Base-by-base conservation (phyloP, 2,888 invertebrate genomes). In the Agrotis segetum region DNA sequence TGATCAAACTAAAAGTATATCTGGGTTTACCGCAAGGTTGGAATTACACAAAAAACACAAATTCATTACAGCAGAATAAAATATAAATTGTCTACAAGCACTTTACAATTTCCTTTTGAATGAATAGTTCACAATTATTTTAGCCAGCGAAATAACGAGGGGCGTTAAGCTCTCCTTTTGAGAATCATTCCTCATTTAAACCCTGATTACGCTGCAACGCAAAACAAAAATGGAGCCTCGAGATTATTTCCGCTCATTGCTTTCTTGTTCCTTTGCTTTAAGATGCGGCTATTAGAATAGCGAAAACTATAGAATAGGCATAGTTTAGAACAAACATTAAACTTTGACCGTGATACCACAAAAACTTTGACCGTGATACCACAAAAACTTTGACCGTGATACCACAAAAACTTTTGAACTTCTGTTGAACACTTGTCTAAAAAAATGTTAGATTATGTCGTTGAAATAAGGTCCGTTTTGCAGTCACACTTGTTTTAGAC, bases 111-210 rank as follows among this genome's bases (percentile, higher is more conserved):
- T 40, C 14, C 34, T n/a, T 47, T 77, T 73, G 52, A 73, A 76
- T 76, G 34, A 77, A 71, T 71, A 71, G 67, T 83, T 67, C 44
- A 58, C 52, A 67, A 83, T 72, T 70, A 76, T 70, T 82, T 50
- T 58, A 60, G 74, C 62, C 71, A 61, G 52, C 50, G 44, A 81
- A 67, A 66, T 73, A 77, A 81, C 52, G 68, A 76, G 67, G 55
- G 47, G 70, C 59, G 58, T 71, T 65, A 71, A 74, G 75, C 67
- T 13, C 60, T 74, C 71, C 79, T 86, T 86, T 86, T 82, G 79
- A 77, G 76, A 87, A 88, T 85, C 80, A 84, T 83, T 86, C 81
- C 83, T 83, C 84, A 85, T 89, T 88, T 84, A 87, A 86, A 82
- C 85, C 82, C 69, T 84, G 85, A 89, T 88, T 85, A 88, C 72